A percentile compares a stretch with the other conserved stretches of the same genome.
Conservation (phyloP, 2,797 vertebrate species). For the Basileuterus tristriatus region DNA sequence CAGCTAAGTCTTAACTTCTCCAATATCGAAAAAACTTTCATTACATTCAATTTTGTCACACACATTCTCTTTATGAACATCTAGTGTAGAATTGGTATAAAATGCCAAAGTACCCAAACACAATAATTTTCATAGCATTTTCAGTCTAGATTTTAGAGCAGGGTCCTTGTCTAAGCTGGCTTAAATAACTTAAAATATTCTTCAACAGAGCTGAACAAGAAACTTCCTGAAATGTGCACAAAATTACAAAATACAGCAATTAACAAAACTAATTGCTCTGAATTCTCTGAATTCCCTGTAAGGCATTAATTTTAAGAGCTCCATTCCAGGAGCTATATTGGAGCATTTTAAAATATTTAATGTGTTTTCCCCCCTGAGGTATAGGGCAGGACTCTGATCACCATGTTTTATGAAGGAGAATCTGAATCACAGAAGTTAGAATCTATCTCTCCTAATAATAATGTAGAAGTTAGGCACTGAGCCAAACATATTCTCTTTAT, state of each 20-base stretch:
- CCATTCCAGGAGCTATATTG: background rate
- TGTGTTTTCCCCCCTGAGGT: background rate
- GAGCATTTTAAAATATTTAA: slow-evolving; percentile 2
- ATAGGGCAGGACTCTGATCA: background rate
- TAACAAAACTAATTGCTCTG: slow-evolving; percentile 37
- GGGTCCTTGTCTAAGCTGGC: background rate
- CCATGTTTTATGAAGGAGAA: background rate
- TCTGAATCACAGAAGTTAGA: background rate
- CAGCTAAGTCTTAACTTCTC: background rate
- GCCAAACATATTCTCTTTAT: background rate
- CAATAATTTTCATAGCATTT: background rate
- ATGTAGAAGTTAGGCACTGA: background rate
- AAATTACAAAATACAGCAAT: slow-evolving; percentile 12
- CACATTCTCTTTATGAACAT: background rate
- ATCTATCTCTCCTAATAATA: background rate
- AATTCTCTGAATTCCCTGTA: background rate
- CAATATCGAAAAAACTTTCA: background rate
- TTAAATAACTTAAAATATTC: background rate
- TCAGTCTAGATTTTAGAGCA: background rate
- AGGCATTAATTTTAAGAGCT: slow-evolving; percentile 12
- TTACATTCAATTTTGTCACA: background rate
- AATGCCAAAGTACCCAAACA: background rate
- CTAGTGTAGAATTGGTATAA: background rate
- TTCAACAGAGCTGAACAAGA: background rate
- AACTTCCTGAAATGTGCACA: background rate